These are phyloP conservation scores for Cololabis saira DNA, from an alignment of 2,113 vertebrate genomes.

Conservation along the genomic window DNA sequence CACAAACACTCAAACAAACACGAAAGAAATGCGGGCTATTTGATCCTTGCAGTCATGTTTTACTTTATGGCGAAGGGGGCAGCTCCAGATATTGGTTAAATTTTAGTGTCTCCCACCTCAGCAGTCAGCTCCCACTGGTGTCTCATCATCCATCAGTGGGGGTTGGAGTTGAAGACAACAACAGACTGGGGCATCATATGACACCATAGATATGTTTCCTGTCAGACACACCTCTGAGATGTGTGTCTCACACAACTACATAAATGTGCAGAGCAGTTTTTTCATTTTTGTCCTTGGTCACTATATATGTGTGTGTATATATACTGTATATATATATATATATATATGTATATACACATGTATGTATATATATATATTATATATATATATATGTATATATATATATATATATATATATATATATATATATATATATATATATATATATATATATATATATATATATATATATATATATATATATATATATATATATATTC, in stretches of 20 bases:
- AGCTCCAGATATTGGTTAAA: slow-evolving; percentile 68
- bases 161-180: slow-evolving; percentile 62
- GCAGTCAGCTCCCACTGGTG: slow-evolving; percentile 59
- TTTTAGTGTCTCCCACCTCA: slow-evolving; percentile 60
- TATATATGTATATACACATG: too few relatives aligned
- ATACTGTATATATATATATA: too few relatives aligned
- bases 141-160: slow-evolving; percentile 80
- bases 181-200: slow-evolving; percentile 63
- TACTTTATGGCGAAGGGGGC: slow-evolving; percentile 78
- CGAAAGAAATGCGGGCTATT: slow-evolving; percentile 51
- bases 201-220: slow-evolving; percentile 74
- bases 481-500: too few relatives aligned
- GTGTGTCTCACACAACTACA: slow-evolving; percentile 41
- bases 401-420: too few relatives aligned
- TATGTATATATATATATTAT: too few relatives aligned
- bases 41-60: slow-evolving; percentile 67
- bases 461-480: too few relatives aligned
- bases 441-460: too few relatives aligned
- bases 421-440: too few relatives aligned
- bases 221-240: slow-evolving; percentile 73
- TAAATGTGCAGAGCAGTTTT: slow-evolving; percentile 38
- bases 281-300: slow-evolving; percentile 19
- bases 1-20: slow-evolving; percentile 12
- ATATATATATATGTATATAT: too few relatives aligned
- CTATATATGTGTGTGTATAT: background rate